phyloP scores from a whole-genome alignment of 2,888 invertebrate species.

The Seira ritae region DNA sequence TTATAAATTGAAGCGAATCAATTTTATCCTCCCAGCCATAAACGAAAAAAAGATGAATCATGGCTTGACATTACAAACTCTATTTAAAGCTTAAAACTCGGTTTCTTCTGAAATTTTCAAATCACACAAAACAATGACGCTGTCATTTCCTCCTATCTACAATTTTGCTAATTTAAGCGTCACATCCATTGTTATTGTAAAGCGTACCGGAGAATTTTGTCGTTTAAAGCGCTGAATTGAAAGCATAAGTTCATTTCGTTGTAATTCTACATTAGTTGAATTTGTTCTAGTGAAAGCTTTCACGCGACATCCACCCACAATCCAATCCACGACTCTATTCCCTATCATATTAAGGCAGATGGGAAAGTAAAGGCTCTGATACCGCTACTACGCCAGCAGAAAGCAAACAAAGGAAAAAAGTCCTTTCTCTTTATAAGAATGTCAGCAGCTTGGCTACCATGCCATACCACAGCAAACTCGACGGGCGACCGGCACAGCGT shows the following conservation, averaged over 20 bases:
- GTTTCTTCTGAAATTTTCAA: too few species aligned
- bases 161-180: too few species aligned
- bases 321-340: not conserved
- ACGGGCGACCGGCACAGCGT: not conserved
- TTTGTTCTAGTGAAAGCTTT: not conserved
- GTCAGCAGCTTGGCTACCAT: not conserved
- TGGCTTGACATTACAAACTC: too few species aligned
- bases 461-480: not conserved
- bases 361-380: not conserved
- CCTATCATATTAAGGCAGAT: not conserved
- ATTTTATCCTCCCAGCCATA: too few species aligned
- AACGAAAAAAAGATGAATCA: too few species aligned
- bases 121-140: too few species aligned
- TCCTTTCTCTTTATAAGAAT: not conserved
- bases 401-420: not conserved
- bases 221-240: too few species aligned
- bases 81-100: too few species aligned
- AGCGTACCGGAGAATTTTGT: too few species aligned
- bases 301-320: not conserved
- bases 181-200: too few species aligned
- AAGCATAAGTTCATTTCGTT: not conserved
- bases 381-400: not conserved
- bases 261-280: not conserved
- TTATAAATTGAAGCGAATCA: too few species aligned
- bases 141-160: too few species aligned